Base-by-base conservation (phyloP, 1,140 invertebrate species). In the Globodera ellingtonae region DNA sequence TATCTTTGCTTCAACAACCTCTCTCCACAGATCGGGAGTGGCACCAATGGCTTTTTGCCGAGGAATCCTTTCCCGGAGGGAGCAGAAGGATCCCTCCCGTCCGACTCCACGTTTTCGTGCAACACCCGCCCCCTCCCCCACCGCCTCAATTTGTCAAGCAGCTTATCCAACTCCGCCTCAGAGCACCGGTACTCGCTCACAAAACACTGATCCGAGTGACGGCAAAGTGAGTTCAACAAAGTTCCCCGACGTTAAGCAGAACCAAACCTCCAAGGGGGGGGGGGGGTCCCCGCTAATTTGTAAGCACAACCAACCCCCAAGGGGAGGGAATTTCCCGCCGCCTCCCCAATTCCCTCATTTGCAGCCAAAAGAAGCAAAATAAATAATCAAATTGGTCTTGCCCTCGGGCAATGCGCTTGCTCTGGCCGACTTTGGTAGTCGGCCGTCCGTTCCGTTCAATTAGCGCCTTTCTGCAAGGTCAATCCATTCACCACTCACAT, bases 191-290 rank as follows among this genome's bases (percentile, higher is more conserved):
- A 35, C 83, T 65, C 18, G 83, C 82, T 18, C 82, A 83, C 69
- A 74, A 86, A 65, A 83, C 83, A 0, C 59, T 83, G 52, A 21
- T 83, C 8, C 56, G 82, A 35, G 70, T 83, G 21, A 69, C n/a
- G 5, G 82, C 82, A 44, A 84, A 78, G 82, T 83, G 48, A 83
- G 82, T 66, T 73, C 21, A 18, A 74, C 18, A n/a, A 74, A 6
- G 78, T 79, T 66, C 15, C 10, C 78, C 15, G 18, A n/a, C 21
- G 47, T 35, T 7, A 59, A 79, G n/a, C n/a, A 13, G 13, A 50
- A 62, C 65, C 47, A 6, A 5, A 47, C 65, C 47, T 44, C 48
- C n/a, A 35, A 3, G 35, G 35, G 35, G 35, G 1, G 35, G 35
- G 35, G 35, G 47, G 75, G 5, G n/a, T 77, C 15, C 65, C 71